Percentiles rank a stretch among this genome's conserved stretches.
phyloP scores from a whole-genome alignment of 2,888 invertebrate species.

The Drosophila falleni region DNA sequence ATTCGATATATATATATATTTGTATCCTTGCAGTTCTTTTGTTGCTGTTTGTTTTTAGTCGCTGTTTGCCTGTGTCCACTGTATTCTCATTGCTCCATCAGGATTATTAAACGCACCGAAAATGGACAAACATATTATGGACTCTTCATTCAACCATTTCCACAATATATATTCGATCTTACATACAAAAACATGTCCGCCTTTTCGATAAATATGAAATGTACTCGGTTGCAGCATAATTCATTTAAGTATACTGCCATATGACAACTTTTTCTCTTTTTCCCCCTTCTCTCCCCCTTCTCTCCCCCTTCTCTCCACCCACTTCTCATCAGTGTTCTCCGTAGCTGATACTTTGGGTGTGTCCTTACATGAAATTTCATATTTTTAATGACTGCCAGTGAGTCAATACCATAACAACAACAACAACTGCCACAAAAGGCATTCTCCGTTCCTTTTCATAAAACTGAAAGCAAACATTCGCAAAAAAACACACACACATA shows the following conservation, averaged over 20 bases:
- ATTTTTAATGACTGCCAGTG: conserved; percentile 72
- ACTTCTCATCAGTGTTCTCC: background rate
- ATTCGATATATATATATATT: background rate
- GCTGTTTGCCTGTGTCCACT: conserved; percentile 1
- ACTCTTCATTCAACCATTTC: background rate
- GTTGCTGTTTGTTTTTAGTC: background rate
- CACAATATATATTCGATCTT: background rate
- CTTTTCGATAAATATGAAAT: conserved; percentile 31
- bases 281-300: conserved; percentile 1
- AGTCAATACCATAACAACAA: conserved; percentile 52
- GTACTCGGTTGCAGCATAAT: conserved; percentile 54
- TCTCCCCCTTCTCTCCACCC: background rate
- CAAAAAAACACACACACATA: conserved; percentile 3
- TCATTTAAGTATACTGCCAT: conserved; percentile 61
- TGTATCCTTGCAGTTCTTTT: background rate
- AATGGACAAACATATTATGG: conserved; percentile 49
- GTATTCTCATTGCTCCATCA: conserved; percentile 40
- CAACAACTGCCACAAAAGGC: conserved; percentile 37
- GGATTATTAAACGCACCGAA: conserved; percentile 50
- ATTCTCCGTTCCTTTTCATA: conserved; percentile 43
- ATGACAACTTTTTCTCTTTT: conserved; percentile 5
- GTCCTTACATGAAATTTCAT: conserved; percentile 71
- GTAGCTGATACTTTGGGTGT: conserved; percentile 5
- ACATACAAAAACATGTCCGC: conserved; percentile 15
- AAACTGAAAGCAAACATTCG: conserved; percentile 42